Conservation (phyloP, 2,113 vertebrate species). For the Dasyurus viverrinus region DNA sequence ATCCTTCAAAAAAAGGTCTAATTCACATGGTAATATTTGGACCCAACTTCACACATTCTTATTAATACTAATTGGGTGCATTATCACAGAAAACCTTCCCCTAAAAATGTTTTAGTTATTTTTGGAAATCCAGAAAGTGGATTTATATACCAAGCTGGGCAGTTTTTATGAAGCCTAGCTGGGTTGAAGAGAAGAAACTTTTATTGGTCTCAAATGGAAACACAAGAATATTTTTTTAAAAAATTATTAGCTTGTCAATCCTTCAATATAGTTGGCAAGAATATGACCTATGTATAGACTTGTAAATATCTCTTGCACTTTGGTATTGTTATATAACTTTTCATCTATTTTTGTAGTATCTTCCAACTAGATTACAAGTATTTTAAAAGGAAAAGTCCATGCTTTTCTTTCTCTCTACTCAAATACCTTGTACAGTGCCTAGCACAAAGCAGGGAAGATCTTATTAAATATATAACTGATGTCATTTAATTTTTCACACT, state of each 20-base stretch:
- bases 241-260: background rate
- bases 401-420: background rate
- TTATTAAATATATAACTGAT: background rate
- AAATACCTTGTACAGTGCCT: background rate
- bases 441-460: rapidly evolving
- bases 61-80: rapidly evolving
- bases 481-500: background rate
- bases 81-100: background rate
- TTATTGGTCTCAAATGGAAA: slow-evolving; percentile 30
- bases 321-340: rapidly evolving
- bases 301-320: rapidly evolving
- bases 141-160: background rate
- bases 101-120: background rate
- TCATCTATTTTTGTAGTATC: background rate
- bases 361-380: background rate
- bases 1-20: background rate
- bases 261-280: rapidly evolving
- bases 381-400: background rate
- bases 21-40: background rate
- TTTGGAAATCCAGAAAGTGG: background rate
- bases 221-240: slow-evolving; percentile 43
- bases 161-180: background rate
- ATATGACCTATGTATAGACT: rapidly evolving
- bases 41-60: background rate
- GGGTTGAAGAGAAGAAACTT: background rate